Evolutionary conservation across 2,113 vertebrate genomes (phyloP).

Genomic region (Phasianus colchicus): DNA sequence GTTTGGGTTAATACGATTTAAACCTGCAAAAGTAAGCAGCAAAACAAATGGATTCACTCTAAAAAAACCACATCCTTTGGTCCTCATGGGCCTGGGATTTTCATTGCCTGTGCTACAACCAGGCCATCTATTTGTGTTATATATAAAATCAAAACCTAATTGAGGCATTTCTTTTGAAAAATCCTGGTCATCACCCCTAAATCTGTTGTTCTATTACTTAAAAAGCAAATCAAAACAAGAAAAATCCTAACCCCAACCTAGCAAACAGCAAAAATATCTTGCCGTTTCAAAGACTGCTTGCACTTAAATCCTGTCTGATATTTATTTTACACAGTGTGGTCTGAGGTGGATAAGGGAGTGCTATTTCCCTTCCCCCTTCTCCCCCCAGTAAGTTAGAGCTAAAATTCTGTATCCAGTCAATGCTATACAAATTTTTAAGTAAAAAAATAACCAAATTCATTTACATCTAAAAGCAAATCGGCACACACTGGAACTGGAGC

Average conservation of each 20-base stretch:
- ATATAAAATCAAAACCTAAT: slow-evolving; percentile 2
- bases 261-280: background rate
- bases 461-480: slow-evolving; percentile 4
- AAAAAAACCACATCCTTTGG: background rate
- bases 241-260: background rate
- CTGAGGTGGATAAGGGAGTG: background rate
- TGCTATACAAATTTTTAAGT: background rate
- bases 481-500: background rate
- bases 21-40: background rate
- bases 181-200: background rate
- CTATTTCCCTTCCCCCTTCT: too few species aligned
- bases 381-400: background rate
- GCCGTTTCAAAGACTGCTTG: background rate
- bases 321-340: background rate
- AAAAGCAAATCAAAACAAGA: slow-evolving; percentile 4
- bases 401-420: background rate
- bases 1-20: background rate
- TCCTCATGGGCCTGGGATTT: background rate
- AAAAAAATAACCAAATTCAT: slow-evolving; percentile 15
- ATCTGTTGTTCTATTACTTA: background rate
- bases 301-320: background rate
- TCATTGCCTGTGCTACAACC: background rate
- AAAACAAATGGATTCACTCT: background rate
- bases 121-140: background rate
- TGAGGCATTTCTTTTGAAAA: background rate